Base-by-base conservation (phyloP, 2,888 invertebrate genomes). In the Drosophila ezoana region DNA sequence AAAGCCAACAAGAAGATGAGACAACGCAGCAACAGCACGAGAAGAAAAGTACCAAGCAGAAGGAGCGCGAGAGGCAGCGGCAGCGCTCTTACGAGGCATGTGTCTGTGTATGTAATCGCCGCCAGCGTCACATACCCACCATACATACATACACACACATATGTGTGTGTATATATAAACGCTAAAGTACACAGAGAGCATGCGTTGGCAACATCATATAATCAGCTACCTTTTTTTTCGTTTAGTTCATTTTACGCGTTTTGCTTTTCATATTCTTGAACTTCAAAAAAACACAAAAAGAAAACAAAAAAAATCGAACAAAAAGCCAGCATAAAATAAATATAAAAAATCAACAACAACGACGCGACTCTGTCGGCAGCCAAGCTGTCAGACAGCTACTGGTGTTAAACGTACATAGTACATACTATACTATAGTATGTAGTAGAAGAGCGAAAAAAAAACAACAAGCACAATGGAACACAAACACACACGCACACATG, bases 311-410 rank as follows among this genome's bases (percentile, higher is more conserved):
- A 72, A 60, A 72, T 77, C 62, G 61, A 80, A 71, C 70, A 83
- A 87, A 86, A 87, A 69, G 43, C 65, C 86, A 87, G 67, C 88
- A 89, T 87, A 87, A 89, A 71, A 78, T 68, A 77, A 67, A 76
- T 72, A 70, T 56, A 53, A 49, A 69, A 66, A 37, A 66, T 45
- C 49, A 54, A 44, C 47, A 59, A 44, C 35, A 47, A 9, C 47
- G 53, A 71, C 62, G 59, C 61, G 51, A 44, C 75, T 70, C 45
- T 66, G 84, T 77, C 85, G 80, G 70, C 81, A 83, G 87, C 76
- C 86, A 89, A 89, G 89, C 89, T 73, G 83, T 89, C 89, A 85
- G 89, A 83, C 84, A 89, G 84, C 84, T 85, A 85, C 84, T 89
- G 84, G 84, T 85, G 89, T 85, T 85, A 79, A 85, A 74, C 84